Evolutionary conservation across 2,888 invertebrate genomes (phyloP), one percentile per base, ranked within the genome.

Genomic region (Mythimna impura): DNA sequence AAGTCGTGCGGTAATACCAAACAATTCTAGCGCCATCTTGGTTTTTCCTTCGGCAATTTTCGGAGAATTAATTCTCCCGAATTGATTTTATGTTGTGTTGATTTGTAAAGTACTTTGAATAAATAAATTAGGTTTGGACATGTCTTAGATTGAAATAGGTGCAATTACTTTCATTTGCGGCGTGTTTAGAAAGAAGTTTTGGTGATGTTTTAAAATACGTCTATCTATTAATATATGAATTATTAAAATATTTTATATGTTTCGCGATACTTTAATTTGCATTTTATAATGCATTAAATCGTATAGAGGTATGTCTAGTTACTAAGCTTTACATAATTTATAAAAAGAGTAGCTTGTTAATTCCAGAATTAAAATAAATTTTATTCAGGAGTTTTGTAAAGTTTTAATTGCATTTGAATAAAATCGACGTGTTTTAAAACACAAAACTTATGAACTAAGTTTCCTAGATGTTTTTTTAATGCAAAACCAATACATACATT

Each of bases 161-260:
- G 84, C 87, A 89, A 87, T 88, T 84, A 75, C 22, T 85, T 76
- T 81, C 71, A 68, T 76, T 71, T 69, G 43, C 65, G 66, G 79
- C 71, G 73, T 83, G 80, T 84, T 86, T 77, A 72, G 78, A 65
- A 75, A 80, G 1, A 47, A 7, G 20, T 80, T 73, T 76, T 80
- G 67, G 57, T 71, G 10, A 6, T 22, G 43, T 17, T 57, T 52
- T 36, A 17, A 14, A 43, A 47, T 20, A 36, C 12, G 12, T 58
- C 8, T 52, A 36, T 34, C 20, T n/a, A 22, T n/a, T 8, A 43
- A 8, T 43, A 10, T 47, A 22, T 14, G 1, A 7, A 50, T 34
- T 47, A 30, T 30, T 30, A 30, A 30, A 30, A n/a, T 20, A 17
- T 9, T 22, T 40, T 17, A 7, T 52, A 14, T 30, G 5, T 47